phyloP scores from a whole-genome alignment of 2,113 vertebrate species.

The Leucopsar rothschildi region DNA sequence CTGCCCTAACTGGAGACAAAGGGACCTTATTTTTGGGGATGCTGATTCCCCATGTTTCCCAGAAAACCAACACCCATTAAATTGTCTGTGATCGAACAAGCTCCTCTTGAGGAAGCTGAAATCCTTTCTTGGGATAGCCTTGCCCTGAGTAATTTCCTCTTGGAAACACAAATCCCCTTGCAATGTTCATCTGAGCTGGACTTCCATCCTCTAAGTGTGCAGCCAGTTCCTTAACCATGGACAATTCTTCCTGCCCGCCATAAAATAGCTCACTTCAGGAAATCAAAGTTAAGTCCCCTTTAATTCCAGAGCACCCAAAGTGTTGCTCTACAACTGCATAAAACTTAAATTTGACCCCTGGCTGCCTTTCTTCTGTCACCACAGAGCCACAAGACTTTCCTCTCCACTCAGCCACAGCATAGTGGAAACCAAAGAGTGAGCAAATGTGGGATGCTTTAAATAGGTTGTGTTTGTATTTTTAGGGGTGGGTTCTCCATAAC shows the following conservation, averaged over 20 bases:
- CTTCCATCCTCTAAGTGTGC: neutral
- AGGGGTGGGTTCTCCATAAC: neutral
- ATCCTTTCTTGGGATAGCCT: neutral
- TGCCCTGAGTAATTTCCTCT: neutral
- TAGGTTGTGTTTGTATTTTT: neutral
- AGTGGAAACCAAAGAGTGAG: neutral
- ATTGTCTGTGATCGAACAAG: neutral
- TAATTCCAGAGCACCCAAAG: constrained; percentile 10
- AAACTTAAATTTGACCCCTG: neutral
- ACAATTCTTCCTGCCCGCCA: neutral
- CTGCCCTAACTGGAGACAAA: neutral
- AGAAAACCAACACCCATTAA: neutral
- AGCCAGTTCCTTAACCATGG: neutral
- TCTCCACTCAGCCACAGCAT: neutral
- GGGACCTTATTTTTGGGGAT: neutral
- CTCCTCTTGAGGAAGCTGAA: neutral
- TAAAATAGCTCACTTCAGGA: neutral
- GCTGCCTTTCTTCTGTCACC: neutral
- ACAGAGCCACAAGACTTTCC: neutral
- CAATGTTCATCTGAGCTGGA: neutral
- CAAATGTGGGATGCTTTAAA: neutral
- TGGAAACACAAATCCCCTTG: neutral
- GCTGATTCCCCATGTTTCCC: neutral
- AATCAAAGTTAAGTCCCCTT: neutral
- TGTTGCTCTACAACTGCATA: neutral